Base-by-base conservation (phyloP, 2,797 vertebrate genomes). In the Sebastes reedi region DNA sequence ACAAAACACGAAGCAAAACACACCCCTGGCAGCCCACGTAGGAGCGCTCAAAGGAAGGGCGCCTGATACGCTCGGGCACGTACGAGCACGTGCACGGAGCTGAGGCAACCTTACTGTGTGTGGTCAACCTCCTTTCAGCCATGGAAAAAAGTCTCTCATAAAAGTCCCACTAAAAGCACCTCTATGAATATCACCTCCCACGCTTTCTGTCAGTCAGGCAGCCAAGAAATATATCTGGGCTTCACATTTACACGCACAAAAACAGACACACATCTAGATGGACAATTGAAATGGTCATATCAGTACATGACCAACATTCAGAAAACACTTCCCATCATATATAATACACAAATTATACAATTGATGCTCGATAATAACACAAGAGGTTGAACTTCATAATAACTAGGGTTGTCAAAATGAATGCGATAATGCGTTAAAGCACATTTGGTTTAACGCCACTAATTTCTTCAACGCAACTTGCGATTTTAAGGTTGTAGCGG, bases 71-170 rank as follows among this genome's bases (percentile, higher is more conserved):
- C 77, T 79, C 59, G 24, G n/a, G 67, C 83, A 79, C 36, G 9
- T 66, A 83, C 30, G 32, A 16, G 77, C 80, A 81, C 66, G 86
- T 52, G 73, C 46, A 65, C 73, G 54, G 74, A 27, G 80, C 75
- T 77, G 81, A 91, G 77, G 86, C 89, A 89, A 91, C 88, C 87
- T 86, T 91, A 73, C 92, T 92, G 92, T 88, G 92, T 95, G 94
- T 93, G 94, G 95, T 95, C 95, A 95, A 85, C 91, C 91, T 90
- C 90, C 88, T 91, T 92, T 94, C 84, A 94, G 93, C 92, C 87
- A 90, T 94, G 95, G 95, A 96, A 96, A 95, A 94, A 96, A 95
- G 92, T 92, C 91, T 91, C 88, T 94, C 93, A 95, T 94, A 95
- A 95, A 94, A 94, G 94, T 95, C 95, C 95, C 91, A 90, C 91